Base-by-base conservation (phyloP, 2,888 invertebrate species). In the Papilio gigon region DNA sequence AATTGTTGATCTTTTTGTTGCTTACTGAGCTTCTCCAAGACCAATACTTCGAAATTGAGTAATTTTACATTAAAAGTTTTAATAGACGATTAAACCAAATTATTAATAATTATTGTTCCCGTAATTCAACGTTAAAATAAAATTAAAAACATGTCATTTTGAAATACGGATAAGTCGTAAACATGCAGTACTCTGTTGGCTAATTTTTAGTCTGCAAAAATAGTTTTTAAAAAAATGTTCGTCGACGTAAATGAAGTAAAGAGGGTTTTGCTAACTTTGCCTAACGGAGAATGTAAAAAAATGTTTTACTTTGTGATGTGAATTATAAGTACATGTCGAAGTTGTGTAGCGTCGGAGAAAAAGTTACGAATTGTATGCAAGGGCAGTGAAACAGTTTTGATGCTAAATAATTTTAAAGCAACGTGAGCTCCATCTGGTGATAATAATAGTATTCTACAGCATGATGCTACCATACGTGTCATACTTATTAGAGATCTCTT, bases 261-360 rank as follows among this genome's bases (percentile, higher is more conserved):
- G 65, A 64, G 64, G 65, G 53, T 65, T 69, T 68, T 65, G 53
- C 60, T 53, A 53, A 61, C 65, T 69, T 69, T 65, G 65, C 60
- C 60, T 53, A 61, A 65, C 40, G 60, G 33, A 17, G 60, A 69
- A 60, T 69, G 60, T 69, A 65, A 65, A 65, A 35, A 63, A 65
- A 69, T 53, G 53, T 69, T 69, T 61, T 37, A 60, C 60, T 61
- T 68, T 37, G 37, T 67, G 27, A 53, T 62, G 67, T 30, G 42
- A 53, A 67, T 61, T 27, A 61, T 61, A 67, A 67, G 37, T 40
- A 61, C 17, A 37, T 53, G 33, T 37, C 50, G 50, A 67, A 61
- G 60, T 40, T 66, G 66, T 60, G 35, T 66, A 30, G 6, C 27
- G 67, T 35, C 12, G 40, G 47, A 63, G 62, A 42, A 44, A 62